phyloP scores from a whole-genome alignment of 2,113 vertebrate species.

The Cairina moschata region DNA sequence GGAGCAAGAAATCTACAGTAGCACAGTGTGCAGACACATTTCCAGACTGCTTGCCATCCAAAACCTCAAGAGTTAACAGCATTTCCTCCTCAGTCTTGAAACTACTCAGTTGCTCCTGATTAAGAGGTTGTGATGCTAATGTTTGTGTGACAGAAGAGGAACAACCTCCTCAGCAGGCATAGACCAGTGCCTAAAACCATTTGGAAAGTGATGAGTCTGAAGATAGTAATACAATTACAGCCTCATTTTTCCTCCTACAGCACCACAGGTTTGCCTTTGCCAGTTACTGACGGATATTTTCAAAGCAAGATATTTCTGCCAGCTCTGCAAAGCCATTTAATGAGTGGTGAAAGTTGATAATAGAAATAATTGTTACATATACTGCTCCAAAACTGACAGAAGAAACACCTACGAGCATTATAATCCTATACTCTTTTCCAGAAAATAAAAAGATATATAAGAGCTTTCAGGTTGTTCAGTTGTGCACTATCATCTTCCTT shows the following conservation, averaged over 20 bases:
- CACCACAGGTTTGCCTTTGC: not conserved
- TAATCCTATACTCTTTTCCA: conserved; percentile 25
- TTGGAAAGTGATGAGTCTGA: not conserved
- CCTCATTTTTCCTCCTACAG: not conserved
- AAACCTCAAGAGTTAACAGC: not conserved
- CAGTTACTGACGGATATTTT: not conserved
- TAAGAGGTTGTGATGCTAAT: not conserved
- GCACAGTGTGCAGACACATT: not conserved
- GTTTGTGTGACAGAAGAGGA: not conserved
- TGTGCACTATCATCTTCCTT: conserved; percentile 58
- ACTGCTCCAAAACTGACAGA: conserved; percentile 8
- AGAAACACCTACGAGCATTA: conserved; percentile 2
- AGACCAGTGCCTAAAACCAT: not conserved
- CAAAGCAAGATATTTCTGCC: not conserved
- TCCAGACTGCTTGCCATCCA: not conserved
- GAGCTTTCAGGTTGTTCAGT: conserved; percentile 32
- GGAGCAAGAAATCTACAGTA: not conserved
- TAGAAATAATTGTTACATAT: conserved; percentile 11
- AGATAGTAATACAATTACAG: not conserved
- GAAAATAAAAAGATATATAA: conserved; percentile 27
- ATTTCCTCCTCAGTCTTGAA: not conserved
- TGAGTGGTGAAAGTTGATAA: not conserved
- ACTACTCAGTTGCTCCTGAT: not conserved
- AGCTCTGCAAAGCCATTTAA: not conserved
- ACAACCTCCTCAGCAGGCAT: rapidly evolving